Conservation (phyloP, 2,113 vertebrate species). For the Ceuthmochares aereus region DNA sequence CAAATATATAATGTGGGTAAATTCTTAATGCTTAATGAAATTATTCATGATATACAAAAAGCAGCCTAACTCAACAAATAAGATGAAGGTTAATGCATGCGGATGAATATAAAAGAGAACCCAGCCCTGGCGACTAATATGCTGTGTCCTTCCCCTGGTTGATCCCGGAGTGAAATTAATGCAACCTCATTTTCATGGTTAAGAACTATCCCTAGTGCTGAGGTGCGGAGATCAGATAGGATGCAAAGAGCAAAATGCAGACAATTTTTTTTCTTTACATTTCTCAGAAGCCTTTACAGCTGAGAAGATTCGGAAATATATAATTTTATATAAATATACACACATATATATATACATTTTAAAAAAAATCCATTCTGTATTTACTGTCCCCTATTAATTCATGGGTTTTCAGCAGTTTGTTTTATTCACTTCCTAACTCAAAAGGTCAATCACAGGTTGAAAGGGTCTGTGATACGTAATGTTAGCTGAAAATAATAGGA, state of each 20-base stretch:
- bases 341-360: not conserved
- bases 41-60: conserved; percentile 84
- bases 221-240: conserved; percentile 7
- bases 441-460: not conserved
- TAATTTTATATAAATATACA: no score
- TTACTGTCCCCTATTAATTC: not conserved
- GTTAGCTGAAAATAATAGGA: conserved; percentile 16
- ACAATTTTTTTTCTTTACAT: not conserved
- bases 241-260: not conserved
- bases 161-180: conserved; percentile 71
- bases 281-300: not conserved
- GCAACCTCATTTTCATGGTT: conserved; percentile 66
- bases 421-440: not conserved
- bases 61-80: conserved; percentile 78
- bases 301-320: not conserved
- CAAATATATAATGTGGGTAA: conserved; percentile 74
- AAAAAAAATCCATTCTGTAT: not conserved
- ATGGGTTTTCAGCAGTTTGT: not conserved
- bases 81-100: conserved; percentile 85
- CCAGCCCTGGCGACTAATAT: conserved; percentile 48
- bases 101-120: conserved; percentile 68
- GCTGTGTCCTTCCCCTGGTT: conserved; percentile 62
- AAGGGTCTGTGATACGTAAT: not conserved
- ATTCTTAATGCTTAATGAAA: conserved; percentile 82
- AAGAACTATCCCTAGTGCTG: conserved; percentile 29